These are phyloP conservation scores for Hypolimnas misippus DNA, from an alignment of 2,888 invertebrate genomes.

Conservation along the genomic window DNA sequence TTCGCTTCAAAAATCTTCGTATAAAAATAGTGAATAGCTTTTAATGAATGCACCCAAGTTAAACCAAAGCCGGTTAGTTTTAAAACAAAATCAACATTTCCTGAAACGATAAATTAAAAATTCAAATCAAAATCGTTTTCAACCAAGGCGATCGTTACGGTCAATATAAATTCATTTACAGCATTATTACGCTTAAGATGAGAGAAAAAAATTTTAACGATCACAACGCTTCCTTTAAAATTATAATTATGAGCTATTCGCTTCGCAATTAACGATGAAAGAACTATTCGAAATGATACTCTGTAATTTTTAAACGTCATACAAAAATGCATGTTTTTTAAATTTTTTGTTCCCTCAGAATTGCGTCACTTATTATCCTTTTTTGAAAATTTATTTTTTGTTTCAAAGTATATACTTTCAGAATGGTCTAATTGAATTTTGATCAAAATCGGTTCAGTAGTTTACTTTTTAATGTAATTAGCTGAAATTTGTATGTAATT, in stretches of 20 bases:
- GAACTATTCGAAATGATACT: neutral
- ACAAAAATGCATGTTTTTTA: no score
- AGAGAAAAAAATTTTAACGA: constrained; percentile 1
- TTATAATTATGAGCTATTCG: neutral
- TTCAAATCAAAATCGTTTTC: constrained; percentile 12
- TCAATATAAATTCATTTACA: constrained; percentile 18
- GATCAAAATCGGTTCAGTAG: no score
- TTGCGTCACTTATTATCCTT: no score
- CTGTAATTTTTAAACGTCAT: no score
- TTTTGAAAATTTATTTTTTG: neutral
- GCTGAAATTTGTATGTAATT: no score
- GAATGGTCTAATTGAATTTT: no score
- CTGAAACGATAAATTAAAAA: neutral
- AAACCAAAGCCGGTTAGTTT: no score
- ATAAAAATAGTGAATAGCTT: no score
- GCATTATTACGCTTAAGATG: neutral
- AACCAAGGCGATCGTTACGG: constrained; percentile 31
- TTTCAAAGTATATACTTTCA: no score
- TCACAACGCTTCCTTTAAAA: neutral
- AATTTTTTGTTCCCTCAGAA: no score
- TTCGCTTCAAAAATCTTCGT: neutral
- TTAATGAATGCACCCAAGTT: no score
- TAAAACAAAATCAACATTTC: constrained; percentile 6
- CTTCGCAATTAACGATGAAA: neutral
- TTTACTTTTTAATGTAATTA: no score